phyloP scores from a whole-genome alignment of 2,113 vertebrate genomes.

The Macaca fascicularis region T2T-MFA8v1.1 NC_088381.1:12010501-12011000 shows the following conservation, averaged over 20 bases:
- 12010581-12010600: not conserved
- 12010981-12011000: conserved; percentile 26
- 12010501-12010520: not conserved
- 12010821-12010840: not conserved
- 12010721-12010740: not conserved
- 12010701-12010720: not conserved
- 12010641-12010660: not conserved
- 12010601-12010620: not conserved
- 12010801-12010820: not conserved
- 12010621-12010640: not conserved
- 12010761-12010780: not conserved
- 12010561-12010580: not conserved
- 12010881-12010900: not conserved
- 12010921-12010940: not conserved
- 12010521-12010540: not conserved
- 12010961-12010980: not conserved
- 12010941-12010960: not conserved
- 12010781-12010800: conserved; percentile 1
- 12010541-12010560: not conserved
- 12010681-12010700: not conserved
- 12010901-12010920: not conserved
- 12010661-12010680: not conserved
- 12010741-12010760: not conserved
- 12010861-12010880: not conserved
- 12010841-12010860: not conserved